Base-by-base conservation (phyloP, 2,113 vertebrate genomes). In the Etia nguti region DNA sequence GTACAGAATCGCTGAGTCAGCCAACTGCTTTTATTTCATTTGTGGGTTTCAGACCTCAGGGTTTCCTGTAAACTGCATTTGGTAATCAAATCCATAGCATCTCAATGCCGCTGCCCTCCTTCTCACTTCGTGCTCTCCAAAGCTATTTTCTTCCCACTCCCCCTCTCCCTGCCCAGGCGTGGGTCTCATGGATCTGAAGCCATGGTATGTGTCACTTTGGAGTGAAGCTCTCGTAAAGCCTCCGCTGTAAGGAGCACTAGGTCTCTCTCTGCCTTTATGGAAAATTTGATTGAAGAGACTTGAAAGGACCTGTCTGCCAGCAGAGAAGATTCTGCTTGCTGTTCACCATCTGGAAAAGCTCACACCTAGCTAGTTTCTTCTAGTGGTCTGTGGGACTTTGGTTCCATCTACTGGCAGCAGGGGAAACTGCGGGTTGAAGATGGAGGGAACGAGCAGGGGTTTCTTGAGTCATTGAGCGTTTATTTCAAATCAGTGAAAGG, bases 401-500 rank as follows among this genome's bases (percentile, higher is more conserved):
- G 94, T 96, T 91, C 95, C 95, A 95, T 93, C 96, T 95, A 93
- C 91, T 95, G 95, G 86, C 4, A 18, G 8, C n/a, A 46, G 24
- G 18, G 18, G n/a, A 41, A 56, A 92, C 52, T 79, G 81, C 79
- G 4, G 3, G 43, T n/a, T 62, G 56, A 81, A 1, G 5, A 2
- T 13, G 41, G 6, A 3, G 18, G 20, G 54, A 16, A 36, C 20
- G 20, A 65, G 13, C 48, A 26, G 16, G 31, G 15, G 41, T 29
- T 36, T 83, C 73, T 86, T 83, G 55, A 46, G 8, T 90, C 80
- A 83, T 4, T 36, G 60, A 73, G 20, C 41, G 5, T 84, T 85
- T 85, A 52, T 80, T 83, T 82, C 29, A 41, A 87, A 88, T 88
- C 59, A 70, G 65, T 55, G 62, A 90, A 79, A 83, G 52, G 26